Conservation (phyloP, 2,888 invertebrate genomes). For the Drosophila gaucha region DNA sequence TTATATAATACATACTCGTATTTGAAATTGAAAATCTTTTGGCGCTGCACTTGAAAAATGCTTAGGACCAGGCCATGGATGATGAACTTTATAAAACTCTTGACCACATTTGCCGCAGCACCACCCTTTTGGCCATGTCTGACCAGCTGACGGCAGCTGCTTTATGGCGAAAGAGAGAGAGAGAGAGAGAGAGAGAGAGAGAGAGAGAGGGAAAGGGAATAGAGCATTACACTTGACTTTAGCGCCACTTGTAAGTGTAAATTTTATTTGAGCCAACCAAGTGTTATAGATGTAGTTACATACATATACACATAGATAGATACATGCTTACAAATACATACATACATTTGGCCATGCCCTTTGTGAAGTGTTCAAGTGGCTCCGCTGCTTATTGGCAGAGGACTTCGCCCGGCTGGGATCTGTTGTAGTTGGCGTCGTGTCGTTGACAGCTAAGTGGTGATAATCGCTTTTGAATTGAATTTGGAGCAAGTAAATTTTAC, state of each 20-base stretch:
- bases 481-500: constrained; percentile 65
- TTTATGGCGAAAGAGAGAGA: not conserved
- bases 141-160: constrained; percentile 66
- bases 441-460: constrained; percentile 80
- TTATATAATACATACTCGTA: constrained; percentile 65
- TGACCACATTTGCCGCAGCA: constrained; percentile 72
- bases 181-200: not conserved
- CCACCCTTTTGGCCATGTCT: constrained; percentile 55
- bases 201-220: not conserved
- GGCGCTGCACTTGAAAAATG: constrained; percentile 75
- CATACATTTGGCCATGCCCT: constrained; percentile 27
- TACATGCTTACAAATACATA: constrained; percentile 3
- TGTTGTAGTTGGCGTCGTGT: constrained; percentile 64
- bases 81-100: constrained; percentile 77
- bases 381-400: constrained; percentile 56
- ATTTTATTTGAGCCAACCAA: constrained; percentile 68
- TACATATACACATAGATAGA: constrained; percentile 5
- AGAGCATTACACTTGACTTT: constrained; percentile 69
- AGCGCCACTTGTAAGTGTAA: constrained; percentile 79
- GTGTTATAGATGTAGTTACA: constrained; percentile 54
- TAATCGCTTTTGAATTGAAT: constrained; percentile 81
- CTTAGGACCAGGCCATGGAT: constrained; percentile 64
- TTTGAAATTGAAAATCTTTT: constrained; percentile 78
- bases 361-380: constrained; percentile 64
- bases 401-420: constrained; percentile 31